phyloP scores from a whole-genome alignment of 2,888 invertebrate species.

The Tenthredo notha region DNA sequence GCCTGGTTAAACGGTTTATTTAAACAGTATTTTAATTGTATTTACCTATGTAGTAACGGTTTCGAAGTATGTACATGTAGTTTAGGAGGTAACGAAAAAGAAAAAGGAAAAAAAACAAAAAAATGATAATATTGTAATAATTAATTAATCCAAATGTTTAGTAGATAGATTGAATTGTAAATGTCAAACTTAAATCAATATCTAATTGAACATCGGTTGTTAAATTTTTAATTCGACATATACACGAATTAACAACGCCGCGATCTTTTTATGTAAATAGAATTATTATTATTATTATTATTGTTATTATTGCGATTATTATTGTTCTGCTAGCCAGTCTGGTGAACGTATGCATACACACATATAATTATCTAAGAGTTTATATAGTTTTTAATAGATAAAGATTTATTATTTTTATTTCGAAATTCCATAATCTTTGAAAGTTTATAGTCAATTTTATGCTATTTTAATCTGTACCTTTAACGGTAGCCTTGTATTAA shows the following conservation, averaged over 20 bases:
- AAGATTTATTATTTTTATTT: background rate
- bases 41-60: slow-evolving; percentile 37
- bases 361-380: background rate
- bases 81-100: background rate
- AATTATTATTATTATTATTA: slow-evolving; percentile 41
- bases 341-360: slow-evolving; percentile 2
- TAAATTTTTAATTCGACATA: slow-evolving; percentile 28
- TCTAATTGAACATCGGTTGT: background rate
- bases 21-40: slow-evolving; percentile 56
- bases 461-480: background rate
- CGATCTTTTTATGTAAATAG: slow-evolving; percentile 22
- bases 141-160: background rate
- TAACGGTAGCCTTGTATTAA: background rate
- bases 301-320: slow-evolving; percentile 39
- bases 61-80: background rate
- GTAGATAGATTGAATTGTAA: slow-evolving; percentile 11
- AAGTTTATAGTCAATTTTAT: background rate
- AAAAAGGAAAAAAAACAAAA: background rate
- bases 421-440: background rate
- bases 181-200: background rate
- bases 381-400: slow-evolving; percentile 22
- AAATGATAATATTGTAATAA: background rate
- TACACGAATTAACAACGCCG: slow-evolving; percentile 19
- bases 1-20: slow-evolving; percentile 63
- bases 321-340: background rate